Evolutionary conservation across 2,888 invertebrate species (phyloP).

Genomic region (Masnerella sp.): DNA sequence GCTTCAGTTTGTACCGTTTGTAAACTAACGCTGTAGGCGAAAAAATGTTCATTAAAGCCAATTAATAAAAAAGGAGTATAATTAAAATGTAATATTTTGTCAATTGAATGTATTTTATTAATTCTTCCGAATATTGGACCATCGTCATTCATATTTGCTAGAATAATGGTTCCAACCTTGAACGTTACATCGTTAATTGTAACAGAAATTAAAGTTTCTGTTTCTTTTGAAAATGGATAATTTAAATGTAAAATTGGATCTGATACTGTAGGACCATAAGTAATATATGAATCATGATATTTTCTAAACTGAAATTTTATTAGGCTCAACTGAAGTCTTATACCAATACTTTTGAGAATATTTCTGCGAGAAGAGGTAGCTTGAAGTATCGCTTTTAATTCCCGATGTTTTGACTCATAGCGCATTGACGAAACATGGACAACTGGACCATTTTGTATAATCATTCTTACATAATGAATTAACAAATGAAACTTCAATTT

Average conservation of each 20-base stretch:
- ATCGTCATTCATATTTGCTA: constrained; percentile 7
- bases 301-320: background rate
- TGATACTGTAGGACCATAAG: background rate
- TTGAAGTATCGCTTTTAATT: constrained; percentile 2
- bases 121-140: constrained; percentile 34
- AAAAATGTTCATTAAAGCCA: constrained; percentile 24
- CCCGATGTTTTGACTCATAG: constrained; percentile 33
- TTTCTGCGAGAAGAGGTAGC: background rate
- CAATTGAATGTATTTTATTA: constrained; percentile 8
- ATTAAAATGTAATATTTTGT: constrained; percentile 17
- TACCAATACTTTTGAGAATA: background rate
- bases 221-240: background rate
- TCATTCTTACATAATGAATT: constrained; percentile 18
- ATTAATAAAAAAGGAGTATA: constrained; percentile 13
- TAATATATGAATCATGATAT: background rate
- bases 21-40: constrained; percentile 1
- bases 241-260: background rate
- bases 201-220: constrained; percentile 2
- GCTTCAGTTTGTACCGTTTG: background rate
- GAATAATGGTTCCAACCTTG: constrained; percentile 27
- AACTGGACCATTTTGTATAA: constrained; percentile 21
- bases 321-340: background rate
- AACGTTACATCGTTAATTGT: constrained; percentile 31
- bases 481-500: constrained; percentile 24
- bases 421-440: constrained; percentile 13